phyloP scores from a whole-genome alignment of 2,797 vertebrate genomes.

The Champsocephalus gunnari region DNA sequence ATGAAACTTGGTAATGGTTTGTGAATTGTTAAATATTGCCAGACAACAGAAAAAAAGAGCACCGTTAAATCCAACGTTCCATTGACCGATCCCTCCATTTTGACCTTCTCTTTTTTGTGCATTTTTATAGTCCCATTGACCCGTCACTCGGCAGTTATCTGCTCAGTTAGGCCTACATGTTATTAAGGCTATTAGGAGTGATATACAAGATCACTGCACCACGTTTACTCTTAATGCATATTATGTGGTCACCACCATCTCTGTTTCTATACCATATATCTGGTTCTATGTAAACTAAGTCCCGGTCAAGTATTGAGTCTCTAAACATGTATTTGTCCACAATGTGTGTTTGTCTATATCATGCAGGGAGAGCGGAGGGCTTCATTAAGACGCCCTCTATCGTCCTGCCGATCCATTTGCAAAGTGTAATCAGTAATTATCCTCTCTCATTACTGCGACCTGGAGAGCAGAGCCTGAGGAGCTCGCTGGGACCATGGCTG shows the following conservation, averaged over 20 bases:
- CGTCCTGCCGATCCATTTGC: conserved; percentile 68
- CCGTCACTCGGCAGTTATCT: neutral
- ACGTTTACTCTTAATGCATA: neutral
- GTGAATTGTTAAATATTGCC: no score
- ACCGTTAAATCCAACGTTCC: no score
- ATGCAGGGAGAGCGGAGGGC: neutral
- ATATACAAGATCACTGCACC: neutral
- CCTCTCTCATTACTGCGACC: conserved; percentile 75
- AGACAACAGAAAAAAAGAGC: no score
- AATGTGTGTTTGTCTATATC: neutral
- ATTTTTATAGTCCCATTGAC: no score
- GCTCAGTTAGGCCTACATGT: no score
- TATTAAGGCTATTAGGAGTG: neutral
- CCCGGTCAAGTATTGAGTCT: neutral
- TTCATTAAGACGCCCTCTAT: conserved; percentile 58
- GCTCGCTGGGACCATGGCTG: conserved; percentile 75
- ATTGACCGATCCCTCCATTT: no score
- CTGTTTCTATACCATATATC: neutral
- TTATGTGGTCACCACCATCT: neutral
- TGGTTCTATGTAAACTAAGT: neutral
- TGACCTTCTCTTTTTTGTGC: no score
- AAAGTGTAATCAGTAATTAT: conserved; percentile 81
- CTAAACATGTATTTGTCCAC: conserved; percentile 20
- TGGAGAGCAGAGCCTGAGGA: conserved; percentile 68
- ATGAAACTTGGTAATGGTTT: no score